Conservation (phyloP, 2,888 invertebrate genomes). For the Trichacis sp. region DNA sequence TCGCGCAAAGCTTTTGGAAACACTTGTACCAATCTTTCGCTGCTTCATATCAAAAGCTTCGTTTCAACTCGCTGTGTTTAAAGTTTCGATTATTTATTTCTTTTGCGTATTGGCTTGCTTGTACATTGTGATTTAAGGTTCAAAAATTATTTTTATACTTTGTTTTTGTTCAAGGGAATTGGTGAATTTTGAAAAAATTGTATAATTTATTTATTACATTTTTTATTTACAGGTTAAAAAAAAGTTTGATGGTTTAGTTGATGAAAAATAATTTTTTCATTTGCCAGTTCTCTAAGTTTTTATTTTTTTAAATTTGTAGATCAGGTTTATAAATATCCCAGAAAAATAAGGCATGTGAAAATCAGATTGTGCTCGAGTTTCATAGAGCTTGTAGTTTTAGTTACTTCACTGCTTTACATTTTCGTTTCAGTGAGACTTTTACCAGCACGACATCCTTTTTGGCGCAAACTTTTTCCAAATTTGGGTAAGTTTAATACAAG, state of each 20-base stretch:
- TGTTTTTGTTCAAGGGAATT: no score
- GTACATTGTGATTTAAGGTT: no score
- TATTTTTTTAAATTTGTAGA: no score
- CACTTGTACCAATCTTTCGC: neutral
- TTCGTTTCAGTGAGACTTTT: constrained; percentile 77
- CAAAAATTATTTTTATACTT: no score
- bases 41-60: neutral
- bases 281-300: no score
- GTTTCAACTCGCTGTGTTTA: neutral
- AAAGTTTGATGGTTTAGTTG: no score
- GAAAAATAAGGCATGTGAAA: constrained; percentile 31
- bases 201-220: no score
- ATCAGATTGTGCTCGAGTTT: constrained; percentile 41
- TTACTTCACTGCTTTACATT: constrained; percentile 70
- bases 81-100: neutral
- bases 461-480: constrained; percentile 79
- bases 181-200: no score
- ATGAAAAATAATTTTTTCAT: no score
- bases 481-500: constrained; percentile 76
- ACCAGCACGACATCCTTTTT: constrained; percentile 78
- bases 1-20: neutral
- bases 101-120: no score
- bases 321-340: no score
- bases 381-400: constrained; percentile 56
- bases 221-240: no score